Evolutionary conservation across 2,888 invertebrate species (phyloP).

Genomic region (Epinotia nisella): DNA sequence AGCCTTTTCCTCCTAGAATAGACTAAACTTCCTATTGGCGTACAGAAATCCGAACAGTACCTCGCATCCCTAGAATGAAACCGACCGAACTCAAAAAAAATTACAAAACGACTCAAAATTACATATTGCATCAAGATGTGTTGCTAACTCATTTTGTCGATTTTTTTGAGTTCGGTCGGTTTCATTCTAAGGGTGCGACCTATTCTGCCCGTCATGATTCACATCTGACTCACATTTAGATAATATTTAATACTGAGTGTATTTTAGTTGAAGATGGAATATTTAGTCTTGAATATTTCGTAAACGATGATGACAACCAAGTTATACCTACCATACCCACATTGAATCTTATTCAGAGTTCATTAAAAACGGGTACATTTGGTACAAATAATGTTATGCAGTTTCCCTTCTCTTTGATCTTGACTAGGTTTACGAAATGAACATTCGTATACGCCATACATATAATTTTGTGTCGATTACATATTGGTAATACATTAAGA

Average conservation of each 20-base stretch:
- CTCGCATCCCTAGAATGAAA: too few species aligned
- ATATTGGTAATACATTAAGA: slow-evolving; percentile 23
- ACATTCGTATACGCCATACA: not conserved
- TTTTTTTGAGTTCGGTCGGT: too few species aligned
- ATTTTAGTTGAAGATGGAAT: too few species aligned
- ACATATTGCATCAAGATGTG: too few species aligned
- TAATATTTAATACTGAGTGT: too few species aligned
- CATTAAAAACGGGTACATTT: not conserved
- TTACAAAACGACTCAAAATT: too few species aligned
- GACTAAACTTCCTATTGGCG: not conserved
- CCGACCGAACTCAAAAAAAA: too few species aligned
- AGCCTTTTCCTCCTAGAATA: too few species aligned
- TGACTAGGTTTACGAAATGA: not conserved
- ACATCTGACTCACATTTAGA: not conserved
- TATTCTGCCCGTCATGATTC: not conserved
- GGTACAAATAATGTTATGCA: not conserved
- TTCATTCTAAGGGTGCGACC: too few species aligned
- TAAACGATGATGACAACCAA: not conserved
- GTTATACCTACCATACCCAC: too few species aligned
- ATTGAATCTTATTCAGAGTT: not conserved
- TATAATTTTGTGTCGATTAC: slow-evolving; percentile 12
- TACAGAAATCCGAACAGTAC: not conserved
- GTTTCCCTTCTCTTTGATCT: not conserved
- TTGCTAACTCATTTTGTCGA: too few species aligned
- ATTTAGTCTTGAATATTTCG: not conserved